Evolutionary conservation across 2,113 vertebrate species (phyloP).

Genomic region (Heloderma charlesbogerti): DNA sequence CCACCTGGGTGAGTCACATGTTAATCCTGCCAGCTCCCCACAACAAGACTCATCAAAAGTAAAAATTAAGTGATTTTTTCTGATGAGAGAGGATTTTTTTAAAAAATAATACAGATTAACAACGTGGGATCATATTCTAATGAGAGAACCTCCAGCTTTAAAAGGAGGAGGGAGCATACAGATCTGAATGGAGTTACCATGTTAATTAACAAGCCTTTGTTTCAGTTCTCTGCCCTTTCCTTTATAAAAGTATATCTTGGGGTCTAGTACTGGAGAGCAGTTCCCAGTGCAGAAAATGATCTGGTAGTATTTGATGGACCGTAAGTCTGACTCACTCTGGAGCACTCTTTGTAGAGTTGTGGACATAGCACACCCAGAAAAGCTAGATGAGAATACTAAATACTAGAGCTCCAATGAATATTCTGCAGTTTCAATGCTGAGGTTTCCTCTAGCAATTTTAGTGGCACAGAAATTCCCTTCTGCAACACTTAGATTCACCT

Average conservation of each 20-base stretch:
- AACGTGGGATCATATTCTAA: neutral
- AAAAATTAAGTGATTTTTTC: neutral
- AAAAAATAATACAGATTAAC: too few relatives aligned
- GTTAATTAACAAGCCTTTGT: neutral
- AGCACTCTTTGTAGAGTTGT: neutral
- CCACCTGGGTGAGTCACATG: neutral
- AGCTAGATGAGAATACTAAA: neutral
- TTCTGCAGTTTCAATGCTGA: neutral
- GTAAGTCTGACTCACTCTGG: neutral
- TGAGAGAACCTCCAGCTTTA: neutral
- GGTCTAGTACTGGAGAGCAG: neutral
- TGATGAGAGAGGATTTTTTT: too few relatives aligned
- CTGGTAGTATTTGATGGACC: neutral
- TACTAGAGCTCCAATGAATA: neutral
- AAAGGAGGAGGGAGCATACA: too few relatives aligned
- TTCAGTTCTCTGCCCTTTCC: neutral
- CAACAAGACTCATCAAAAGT: neutral
- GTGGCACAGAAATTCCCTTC: neutral
- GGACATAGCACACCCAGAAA: neutral
- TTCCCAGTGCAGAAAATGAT: neutral
- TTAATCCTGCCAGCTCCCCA: neutral
- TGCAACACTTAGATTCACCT: neutral
- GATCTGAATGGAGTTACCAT: neutral
- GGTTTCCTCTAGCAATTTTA: neutral
- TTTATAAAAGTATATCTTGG: neutral